Evolutionary conservation across 2,888 invertebrate species (phyloP).

Genomic region (Drosophila subquinaria): DNA sequence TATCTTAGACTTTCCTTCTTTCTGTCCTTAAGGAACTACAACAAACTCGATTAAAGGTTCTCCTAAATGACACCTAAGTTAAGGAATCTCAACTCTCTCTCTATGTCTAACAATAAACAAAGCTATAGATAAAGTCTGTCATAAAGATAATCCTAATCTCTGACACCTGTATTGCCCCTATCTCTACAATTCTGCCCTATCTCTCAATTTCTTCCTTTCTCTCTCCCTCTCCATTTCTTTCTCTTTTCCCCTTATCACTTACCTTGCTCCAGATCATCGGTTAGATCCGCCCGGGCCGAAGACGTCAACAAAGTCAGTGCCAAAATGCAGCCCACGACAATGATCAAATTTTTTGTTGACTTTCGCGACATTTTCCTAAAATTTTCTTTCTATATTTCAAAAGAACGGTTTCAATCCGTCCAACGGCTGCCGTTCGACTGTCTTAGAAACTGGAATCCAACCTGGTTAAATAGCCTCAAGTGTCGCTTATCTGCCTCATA

Average conservation of each 20-base stretch:
- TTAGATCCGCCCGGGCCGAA: constrained; percentile 37
- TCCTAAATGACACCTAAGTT: too few species aligned
- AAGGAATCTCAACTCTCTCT: too few species aligned
- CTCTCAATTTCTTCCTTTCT: background rate
- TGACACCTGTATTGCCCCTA: too few species aligned
- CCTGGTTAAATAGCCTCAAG: constrained; percentile 62
- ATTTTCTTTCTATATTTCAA: background rate
- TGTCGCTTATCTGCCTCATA: background rate
- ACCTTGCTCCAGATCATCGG: constrained; percentile 63
- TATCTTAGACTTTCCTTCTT: too few species aligned
- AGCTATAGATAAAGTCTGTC: background rate
- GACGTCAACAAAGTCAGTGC: constrained; percentile 35
- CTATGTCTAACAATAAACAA: too few species aligned
- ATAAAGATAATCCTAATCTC: background rate
- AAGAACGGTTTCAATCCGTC: constrained; percentile 11
- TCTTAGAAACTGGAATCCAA: constrained; percentile 3
- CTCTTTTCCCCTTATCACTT: constrained; percentile 32
- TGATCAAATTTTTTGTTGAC: constrained; percentile 9
- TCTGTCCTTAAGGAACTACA: too few species aligned
- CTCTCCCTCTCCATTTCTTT: background rate
- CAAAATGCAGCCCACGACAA: constrained; percentile 36
- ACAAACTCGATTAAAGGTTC: too few species aligned
- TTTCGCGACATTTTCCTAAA: constrained; percentile 27
- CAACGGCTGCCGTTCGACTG: constrained; percentile 50
- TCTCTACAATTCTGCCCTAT: background rate